These are phyloP conservation scores for Sebastes melanostomus DNA, from an alignment of 2,797 vertebrate species.

Conservation along the genomic window DNA sequence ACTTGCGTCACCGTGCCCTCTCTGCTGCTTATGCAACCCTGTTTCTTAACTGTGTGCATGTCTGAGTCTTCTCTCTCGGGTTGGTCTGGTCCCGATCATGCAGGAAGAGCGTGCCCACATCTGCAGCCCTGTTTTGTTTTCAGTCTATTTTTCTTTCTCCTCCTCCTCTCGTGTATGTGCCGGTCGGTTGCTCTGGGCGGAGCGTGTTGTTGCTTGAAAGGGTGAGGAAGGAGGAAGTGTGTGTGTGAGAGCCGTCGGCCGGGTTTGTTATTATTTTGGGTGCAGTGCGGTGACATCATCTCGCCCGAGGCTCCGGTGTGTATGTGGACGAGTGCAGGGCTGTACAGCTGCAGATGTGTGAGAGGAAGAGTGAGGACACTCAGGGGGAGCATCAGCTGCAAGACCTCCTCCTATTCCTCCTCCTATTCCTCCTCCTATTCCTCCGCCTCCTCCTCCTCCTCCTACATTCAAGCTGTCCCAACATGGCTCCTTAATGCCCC, in stretches of 20 bases:
- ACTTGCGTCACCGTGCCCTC: too few species aligned
- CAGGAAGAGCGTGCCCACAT: too few species aligned
- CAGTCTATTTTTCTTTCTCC: neutral
- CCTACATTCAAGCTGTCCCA: too few species aligned
- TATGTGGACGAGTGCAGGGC: neutral
- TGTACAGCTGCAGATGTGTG: neutral
- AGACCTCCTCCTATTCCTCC: neutral
- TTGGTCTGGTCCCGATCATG: too few species aligned
- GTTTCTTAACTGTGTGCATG: too few species aligned
- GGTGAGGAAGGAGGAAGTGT: slow-evolving; percentile 12
- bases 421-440: neutral
- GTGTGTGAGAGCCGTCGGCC: neutral
- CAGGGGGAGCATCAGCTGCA: neutral
- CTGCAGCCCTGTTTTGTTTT: too few species aligned
- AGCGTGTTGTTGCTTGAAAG: slow-evolving; percentile 16
- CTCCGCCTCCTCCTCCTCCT: neutral
- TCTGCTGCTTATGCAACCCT: too few species aligned
- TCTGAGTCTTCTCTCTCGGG: too few species aligned
- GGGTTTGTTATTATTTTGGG: slow-evolving; percentile 74
- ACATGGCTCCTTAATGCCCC: too few species aligned
- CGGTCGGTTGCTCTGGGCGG: neutral
- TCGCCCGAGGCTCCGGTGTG: neutral
- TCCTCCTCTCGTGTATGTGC: slow-evolving; percentile 12
- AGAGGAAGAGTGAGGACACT: neutral
- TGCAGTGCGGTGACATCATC: slow-evolving; percentile 71